phyloP scores from a whole-genome alignment of 2,113 vertebrate genomes.

The Alethe diademata region DNA sequence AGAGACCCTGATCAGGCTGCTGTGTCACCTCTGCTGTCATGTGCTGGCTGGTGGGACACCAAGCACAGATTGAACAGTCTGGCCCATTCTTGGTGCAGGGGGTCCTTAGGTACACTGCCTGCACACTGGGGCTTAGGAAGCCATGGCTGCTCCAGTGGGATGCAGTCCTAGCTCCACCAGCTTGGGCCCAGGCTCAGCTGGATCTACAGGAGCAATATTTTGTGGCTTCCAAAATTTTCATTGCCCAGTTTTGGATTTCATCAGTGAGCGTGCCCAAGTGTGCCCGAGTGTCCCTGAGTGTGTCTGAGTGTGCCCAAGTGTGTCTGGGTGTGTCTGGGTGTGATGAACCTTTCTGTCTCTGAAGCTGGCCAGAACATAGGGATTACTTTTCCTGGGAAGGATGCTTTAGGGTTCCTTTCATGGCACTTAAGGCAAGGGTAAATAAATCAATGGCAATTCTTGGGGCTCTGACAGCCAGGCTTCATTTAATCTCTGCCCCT shows the following conservation, averaged over 20 bases:
- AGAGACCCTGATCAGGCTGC: background rate
- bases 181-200: background rate
- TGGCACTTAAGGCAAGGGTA: background rate
- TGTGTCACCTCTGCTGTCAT: background rate
- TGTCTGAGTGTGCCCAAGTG: too few relatives aligned
- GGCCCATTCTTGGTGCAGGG: accelerated
- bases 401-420: background rate
- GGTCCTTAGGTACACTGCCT: accelerated
- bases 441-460: background rate
- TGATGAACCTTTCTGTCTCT: too few relatives aligned
- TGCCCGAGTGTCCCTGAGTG: too few relatives aligned
- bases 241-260: background rate
- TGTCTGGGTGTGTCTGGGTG: too few relatives aligned
- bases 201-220: background rate
- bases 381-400: background rate
- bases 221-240: background rate
- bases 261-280: too few relatives aligned
- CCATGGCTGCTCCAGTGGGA: background rate
- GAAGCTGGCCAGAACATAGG: too few relatives aligned
- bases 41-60: background rate
- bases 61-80: background rate
- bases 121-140: background rate
- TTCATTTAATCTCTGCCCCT: background rate
- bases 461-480: background rate
- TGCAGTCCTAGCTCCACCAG: background rate